Evolutionary conservation across 2,888 invertebrate species (phyloP), one percentile per base, ranked within the genome.

Genomic region (Agonum fuliginosum): DNA sequence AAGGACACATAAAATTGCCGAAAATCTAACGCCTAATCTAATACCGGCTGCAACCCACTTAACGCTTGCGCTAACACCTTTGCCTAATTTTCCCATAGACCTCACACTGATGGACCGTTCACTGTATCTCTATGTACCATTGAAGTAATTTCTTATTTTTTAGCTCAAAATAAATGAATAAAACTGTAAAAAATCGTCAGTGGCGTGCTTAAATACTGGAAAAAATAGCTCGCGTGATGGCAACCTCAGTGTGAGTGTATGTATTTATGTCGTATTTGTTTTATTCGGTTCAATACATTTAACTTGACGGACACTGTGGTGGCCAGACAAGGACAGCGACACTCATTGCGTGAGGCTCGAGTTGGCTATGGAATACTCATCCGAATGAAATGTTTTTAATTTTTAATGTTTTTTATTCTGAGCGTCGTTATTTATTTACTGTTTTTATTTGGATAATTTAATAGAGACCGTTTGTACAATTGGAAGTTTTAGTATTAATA

Each of bases 251-350:
- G 30, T 58, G 54, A 22, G 24, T 58, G 58, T 69, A 22, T 22
- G 20, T 69, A 69, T 69, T 62, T 62, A 62, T 30, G 30, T 62
- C 10, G 69, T 69, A 69, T 69, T 69, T 69, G 69, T 69, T 69
- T 69, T 69, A 46, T 69, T 69, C 14, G 43, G 69, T 69, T 69
- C 69, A 69, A 69, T 69, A 69, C 69, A 69, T 69, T 69, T 69
- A 69, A 69, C 58, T 34, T 27, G 46, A 46, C 46, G 46, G 46
- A 2, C 58, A 24, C 22, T 22, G 51, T 58, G 58, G n/a, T 24
- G 10, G 19, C 22, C 17, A 6, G 41, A 73, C 17, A 54, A 51
- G 37, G 72, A 73, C 4, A 24, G 54, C 34, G 22, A 73, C 3
- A 51, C 10, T 58, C 41, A 41, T 73, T 73, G 73, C 73, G 73